Evolutionary conservation across 2,113 vertebrate species (phyloP).

Genomic region (Tragelaphus strepsiceros): DNA sequence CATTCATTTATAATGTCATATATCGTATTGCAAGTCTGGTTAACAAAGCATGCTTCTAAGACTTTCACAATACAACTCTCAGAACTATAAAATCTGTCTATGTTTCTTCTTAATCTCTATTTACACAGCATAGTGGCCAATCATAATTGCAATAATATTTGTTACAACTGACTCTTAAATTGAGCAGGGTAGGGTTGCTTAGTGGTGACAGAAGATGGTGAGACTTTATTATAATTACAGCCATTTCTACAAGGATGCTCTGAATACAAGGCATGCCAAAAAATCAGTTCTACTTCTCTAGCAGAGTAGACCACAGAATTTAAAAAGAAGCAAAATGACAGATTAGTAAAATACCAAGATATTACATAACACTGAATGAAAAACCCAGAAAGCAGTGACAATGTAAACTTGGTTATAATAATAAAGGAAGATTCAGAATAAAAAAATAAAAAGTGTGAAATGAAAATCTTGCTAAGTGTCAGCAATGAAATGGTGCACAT

Average conservation of each 20-base stretch:
- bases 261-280: neutral
- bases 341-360: neutral
- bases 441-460: neutral
- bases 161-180: conserved; percentile 40
- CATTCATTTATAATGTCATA: conserved; percentile 38
- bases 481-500: neutral
- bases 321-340: conserved; percentile 31
- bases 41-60: conserved; percentile 39
- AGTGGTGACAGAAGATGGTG: conserved; percentile 19
- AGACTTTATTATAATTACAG: conserved; percentile 33
- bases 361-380: neutral
- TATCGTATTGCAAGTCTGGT: neutral
- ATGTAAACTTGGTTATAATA: neutral
- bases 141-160: conserved; percentile 25
- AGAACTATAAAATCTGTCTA: conserved; percentile 26
- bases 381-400: neutral
- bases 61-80: conserved; percentile 21
- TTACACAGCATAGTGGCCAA: neutral
- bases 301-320: neutral
- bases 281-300: neutral
- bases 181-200: conserved; percentile 1
- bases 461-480: neutral
- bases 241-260: conserved; percentile 22
- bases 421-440: neutral
- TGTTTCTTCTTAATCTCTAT: conserved; percentile 46